Conservation (phyloP, 2,797 vertebrate genomes). For the Coranthus polyacanthus region DNA sequence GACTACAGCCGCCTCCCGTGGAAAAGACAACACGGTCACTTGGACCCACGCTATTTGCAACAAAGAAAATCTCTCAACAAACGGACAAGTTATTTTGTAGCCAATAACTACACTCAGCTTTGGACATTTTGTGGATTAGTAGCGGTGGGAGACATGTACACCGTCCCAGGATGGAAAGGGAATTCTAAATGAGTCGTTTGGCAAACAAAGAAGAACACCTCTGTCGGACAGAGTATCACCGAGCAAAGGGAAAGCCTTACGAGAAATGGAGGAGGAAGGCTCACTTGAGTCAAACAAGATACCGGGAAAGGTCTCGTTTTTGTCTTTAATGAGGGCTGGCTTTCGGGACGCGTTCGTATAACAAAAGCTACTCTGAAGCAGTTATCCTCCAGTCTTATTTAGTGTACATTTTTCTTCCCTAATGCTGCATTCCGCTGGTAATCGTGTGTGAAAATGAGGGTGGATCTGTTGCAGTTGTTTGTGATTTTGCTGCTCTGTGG, state of each 20-base stretch:
- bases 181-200: constrained; percentile 55
- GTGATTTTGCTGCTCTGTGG: constrained; percentile 70
- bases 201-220: constrained; percentile 81
- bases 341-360: constrained; percentile 30
- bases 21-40: constrained; percentile 49
- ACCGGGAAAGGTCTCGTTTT: constrained; percentile 50
- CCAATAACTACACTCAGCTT: background rate
- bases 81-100: constrained; percentile 42
- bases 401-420: constrained; percentile 18
- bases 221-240: constrained; percentile 57
- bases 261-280: constrained; percentile 78
- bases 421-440: constrained; percentile 47
- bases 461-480: constrained; percentile 62
- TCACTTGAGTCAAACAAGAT: constrained; percentile 53
- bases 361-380: constrained; percentile 4
- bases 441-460: constrained; percentile 74
- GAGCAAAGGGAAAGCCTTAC: constrained; percentile 40
- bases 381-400: constrained; percentile 13
- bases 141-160: constrained; percentile 5
- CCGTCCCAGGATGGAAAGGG: constrained; percentile 28
- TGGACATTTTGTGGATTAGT: background rate
- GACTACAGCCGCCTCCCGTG: constrained; percentile 63
- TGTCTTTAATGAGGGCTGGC: constrained; percentile 27
- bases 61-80: constrained; percentile 67
- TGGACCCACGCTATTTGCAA: constrained; percentile 63